These are phyloP conservation scores for Drosophila saltans DNA, from an alignment of 1,140 invertebrate genomes.

Conservation along the genomic window DNA sequence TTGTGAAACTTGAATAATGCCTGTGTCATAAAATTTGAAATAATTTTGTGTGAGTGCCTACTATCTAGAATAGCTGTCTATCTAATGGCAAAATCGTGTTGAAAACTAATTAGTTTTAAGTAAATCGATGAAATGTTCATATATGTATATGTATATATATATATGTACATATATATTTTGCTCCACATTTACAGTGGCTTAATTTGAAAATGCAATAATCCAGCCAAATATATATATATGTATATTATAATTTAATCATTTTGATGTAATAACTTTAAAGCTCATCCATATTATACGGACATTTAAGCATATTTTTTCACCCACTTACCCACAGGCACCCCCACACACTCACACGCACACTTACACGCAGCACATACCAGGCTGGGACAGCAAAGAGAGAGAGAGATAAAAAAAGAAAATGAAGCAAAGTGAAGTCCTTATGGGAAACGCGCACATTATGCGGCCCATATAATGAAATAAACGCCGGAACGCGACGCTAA, in stretches of 20 bases:
- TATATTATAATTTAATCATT: conserved; percentile 6
- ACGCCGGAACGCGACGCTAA: conserved; percentile 57
- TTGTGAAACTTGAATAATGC: conserved; percentile 23
- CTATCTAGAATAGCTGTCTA: background rate
- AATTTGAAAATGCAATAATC: conserved; percentile 8
- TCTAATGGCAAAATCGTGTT: conserved; percentile 55
- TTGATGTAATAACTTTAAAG: conserved; percentile 33
- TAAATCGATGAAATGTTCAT: conserved; percentile 34
- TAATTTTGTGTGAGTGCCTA: conserved; percentile 23
- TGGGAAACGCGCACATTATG: conserved; percentile 45
- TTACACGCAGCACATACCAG: conserved; percentile 24
- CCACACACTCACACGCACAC: background rate
- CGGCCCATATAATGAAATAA: conserved; percentile 69
- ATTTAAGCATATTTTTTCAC: conserved; percentile 36
- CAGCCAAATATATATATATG: background rate
- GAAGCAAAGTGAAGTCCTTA: conserved; percentile 16
- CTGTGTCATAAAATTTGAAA: conserved; percentile 39
- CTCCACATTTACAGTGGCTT: background rate
- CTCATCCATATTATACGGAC: conserved; percentile 22
- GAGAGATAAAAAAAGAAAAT: conserved; percentile 36
- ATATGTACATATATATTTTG: background rate
- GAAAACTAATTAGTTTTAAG: conserved; percentile 47
- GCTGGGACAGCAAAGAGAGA: conserved; percentile 27
- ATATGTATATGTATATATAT: background rate
- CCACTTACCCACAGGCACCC: background rate